phyloP scores from a whole-genome alignment of 2,797 vertebrate species.

The Pogonophryne albipinna region DNA sequence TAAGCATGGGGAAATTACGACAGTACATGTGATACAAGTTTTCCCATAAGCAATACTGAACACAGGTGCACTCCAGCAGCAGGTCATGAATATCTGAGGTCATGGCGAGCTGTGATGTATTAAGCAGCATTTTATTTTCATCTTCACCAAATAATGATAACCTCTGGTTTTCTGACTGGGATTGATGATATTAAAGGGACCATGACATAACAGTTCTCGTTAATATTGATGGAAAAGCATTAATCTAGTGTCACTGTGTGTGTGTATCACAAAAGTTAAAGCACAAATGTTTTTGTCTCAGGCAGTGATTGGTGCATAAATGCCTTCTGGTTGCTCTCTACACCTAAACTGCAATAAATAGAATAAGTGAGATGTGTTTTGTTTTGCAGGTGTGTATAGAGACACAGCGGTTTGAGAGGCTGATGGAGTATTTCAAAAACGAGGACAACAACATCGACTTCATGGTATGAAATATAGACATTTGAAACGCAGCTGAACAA shows the following conservation, averaged over 20 bases:
- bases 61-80: constrained; percentile 15
- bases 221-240: not conserved
- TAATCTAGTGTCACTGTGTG: not conserved
- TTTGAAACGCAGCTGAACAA: not conserved
- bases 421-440: constrained; percentile 98
- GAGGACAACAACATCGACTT: constrained; percentile 99
- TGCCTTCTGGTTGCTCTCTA: not conserved
- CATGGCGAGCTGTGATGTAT: constrained; percentile 1
- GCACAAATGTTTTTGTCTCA: not conserved
- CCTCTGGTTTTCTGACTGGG: not conserved
- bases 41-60: not conserved
- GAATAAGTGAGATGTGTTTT: constrained; percentile 21
- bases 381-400: constrained; percentile 92
- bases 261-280: not conserved
- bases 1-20: not conserved
- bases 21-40: constrained; percentile 1
- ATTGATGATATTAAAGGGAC: not conserved
- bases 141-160: not conserved
- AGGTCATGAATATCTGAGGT: constrained; percentile 17
- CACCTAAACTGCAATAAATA: not conserved
- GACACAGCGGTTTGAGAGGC: constrained; percentile 93
- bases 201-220: not conserved
- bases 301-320: not conserved
- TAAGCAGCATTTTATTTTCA: constrained; percentile 9
- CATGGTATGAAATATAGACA: constrained; percentile 85